Percentiles rank a stretch among this genome's conserved stretches.
These are phyloP conservation scores for Stegostoma tigrinum DNA, from an alignment of 2,113 vertebrate genomes.

Conservation along the genomic window DNA sequence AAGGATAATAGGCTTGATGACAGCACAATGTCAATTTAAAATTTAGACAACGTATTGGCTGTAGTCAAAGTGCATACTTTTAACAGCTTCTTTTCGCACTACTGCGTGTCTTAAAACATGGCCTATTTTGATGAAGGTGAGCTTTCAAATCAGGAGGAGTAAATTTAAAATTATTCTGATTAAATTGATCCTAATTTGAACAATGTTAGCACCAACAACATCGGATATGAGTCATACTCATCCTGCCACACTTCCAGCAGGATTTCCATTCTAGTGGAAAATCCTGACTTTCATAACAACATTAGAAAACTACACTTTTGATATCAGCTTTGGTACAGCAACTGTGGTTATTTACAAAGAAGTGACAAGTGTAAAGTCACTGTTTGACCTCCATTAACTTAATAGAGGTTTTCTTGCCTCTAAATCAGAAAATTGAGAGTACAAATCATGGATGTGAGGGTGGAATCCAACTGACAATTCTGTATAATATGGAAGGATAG, in stretches of 20 bases:
- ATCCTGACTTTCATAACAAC: neutral
- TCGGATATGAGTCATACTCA: conserved; percentile 3
- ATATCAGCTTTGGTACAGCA: neutral
- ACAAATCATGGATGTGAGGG: neutral
- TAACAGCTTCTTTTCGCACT: neutral
- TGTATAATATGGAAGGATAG: neutral
- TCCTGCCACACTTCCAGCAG: neutral
- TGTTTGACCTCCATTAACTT: neutral
- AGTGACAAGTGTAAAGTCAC: neutral
- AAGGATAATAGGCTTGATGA: neutral
- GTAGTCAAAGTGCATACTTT: neutral
- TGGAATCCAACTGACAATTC: too few relatives aligned
- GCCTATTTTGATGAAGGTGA: neutral
- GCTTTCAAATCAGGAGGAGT: neutral
- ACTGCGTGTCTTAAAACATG: neutral
- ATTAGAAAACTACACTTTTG: neutral
- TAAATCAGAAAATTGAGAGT: neutral
- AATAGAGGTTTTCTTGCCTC: neutral
- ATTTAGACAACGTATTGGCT: neutral
- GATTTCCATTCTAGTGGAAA: conserved; percentile 25
- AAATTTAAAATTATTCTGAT: neutral
- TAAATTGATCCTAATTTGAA: neutral
- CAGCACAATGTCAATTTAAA: neutral
- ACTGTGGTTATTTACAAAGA: neutral
- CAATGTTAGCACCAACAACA: neutral